Evolutionary conservation across 2,888 invertebrate species (phyloP), one percentile per base, ranked within the genome.

Genomic region (Chrysopilus asiliformis): DNA sequence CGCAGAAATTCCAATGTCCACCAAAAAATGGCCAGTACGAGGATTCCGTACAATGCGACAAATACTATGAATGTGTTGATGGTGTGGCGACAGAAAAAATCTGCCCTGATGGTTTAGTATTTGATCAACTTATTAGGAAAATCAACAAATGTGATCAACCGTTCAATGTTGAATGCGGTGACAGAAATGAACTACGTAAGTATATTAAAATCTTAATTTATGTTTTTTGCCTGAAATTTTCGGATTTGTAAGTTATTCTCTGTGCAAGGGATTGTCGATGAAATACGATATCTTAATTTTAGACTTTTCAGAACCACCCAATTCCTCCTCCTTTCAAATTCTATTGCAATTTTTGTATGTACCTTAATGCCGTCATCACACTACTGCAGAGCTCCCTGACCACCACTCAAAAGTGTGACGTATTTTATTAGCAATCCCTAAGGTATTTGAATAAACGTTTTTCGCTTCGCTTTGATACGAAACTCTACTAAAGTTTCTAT

Each of bases 141-240:
- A 70, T 81, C 57, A 89, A 87, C 70, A 87, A 89, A 58, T 90
- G 90, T 56, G 90, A 90, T 65, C 86, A 87, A 56, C 82, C 86
- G 55, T 89, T 87, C 74, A 87, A 86, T 55, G 85, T 86, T 14
- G 89, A 89, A 58, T 90, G 90, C 53, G 86, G 82, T 34, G 85
- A 87, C 57, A 76, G 89, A 57, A 74, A 78, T 33, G 84, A 87
- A 64, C 69, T 89, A 45, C 90, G 89, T 90, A 72, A 81, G 87
- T 76, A 33, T 18, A 7, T 14, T 8, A 15, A 13, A 19, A 25
- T 13, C 8, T 26, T 10, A 3, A 10, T 13, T 25, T 32, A 14
- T 13, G 9, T 4, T 34, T 26, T 4, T 4, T 12, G 13, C 7
- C 13, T 25, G 13, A 13, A 14, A 32, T 15, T 27, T 4, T 14